These are phyloP conservation scores for Drosophila mauritiana DNA, from an alignment of 1,140 invertebrate genomes.

Conservation along the genomic window DNA sequence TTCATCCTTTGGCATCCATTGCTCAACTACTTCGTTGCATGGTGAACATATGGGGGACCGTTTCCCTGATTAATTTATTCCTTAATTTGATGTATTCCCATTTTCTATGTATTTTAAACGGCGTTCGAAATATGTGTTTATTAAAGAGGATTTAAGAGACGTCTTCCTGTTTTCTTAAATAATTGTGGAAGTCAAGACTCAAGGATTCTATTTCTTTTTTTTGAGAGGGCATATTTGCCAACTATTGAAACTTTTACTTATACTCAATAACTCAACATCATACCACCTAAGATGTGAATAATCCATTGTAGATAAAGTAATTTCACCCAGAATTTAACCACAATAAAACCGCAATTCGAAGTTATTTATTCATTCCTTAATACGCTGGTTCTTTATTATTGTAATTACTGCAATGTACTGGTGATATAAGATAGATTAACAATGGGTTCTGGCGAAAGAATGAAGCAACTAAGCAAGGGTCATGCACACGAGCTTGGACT, in stretches of 20 bases:
- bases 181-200: no score
- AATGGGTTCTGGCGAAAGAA: slow-evolving; percentile 52
- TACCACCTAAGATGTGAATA: no score
- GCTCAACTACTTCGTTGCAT: slow-evolving; percentile 2
- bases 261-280: no score
- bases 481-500: slow-evolving; percentile 39
- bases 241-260: no score
- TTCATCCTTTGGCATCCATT: slow-evolving; percentile 6
- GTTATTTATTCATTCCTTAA: slow-evolving; percentile 70
- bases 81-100: slow-evolving; percentile 51
- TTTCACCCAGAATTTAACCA: neutral
- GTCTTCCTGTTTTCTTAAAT: no score
- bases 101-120: slow-evolving; percentile 46
- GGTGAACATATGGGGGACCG: slow-evolving; percentile 1
- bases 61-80: slow-evolving; percentile 54
- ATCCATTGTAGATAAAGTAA: no score
- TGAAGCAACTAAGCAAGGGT: slow-evolving; percentile 70
- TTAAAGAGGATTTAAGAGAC: no score
- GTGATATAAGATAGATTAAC: slow-evolving; percentile 45
- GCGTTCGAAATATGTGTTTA: neutral
- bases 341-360: neutral
- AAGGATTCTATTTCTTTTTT: no score
- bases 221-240: no score
- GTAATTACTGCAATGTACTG: slow-evolving; percentile 63
- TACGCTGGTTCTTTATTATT: slow-evolving; percentile 61